phyloP scores from a whole-genome alignment of 2,797 vertebrate genomes.

The Sorex maritimensis region DNA sequence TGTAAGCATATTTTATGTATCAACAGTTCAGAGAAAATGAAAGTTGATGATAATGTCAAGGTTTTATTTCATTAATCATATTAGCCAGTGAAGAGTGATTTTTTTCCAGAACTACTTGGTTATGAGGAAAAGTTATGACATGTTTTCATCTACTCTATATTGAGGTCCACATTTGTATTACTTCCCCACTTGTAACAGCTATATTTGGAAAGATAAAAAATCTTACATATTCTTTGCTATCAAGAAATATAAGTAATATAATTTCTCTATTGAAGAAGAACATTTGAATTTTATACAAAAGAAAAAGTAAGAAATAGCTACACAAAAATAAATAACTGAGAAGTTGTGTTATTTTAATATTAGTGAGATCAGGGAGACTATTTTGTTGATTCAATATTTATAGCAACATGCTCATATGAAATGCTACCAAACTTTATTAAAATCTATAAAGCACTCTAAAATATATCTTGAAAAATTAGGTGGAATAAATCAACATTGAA shows the following conservation, averaged over 20 bases:
- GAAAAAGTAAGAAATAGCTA: not conserved
- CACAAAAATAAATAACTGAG: not conserved
- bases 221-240: conserved; percentile 4
- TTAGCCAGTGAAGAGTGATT: not conserved
- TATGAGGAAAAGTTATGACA: not conserved
- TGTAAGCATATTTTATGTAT: not conserved
- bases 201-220: not conserved
- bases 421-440: not conserved
- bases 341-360: not conserved
- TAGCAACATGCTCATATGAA: not conserved
- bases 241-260: not conserved
- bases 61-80: not conserved
- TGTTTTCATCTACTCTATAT: not conserved
- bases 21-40: not conserved
- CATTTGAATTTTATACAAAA: no score
- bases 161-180: not conserved
- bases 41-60: not conserved
- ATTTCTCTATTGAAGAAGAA: not conserved
- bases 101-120: not conserved
- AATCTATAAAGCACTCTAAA: not conserved
- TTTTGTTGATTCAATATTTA: conserved; percentile 27
- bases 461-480: not conserved
- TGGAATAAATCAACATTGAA: accelerated
- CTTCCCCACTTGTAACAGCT: not conserved
- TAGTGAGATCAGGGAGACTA: conserved; percentile 3